Percentiles rank a stretch among this genome's conserved stretches.
phyloP scores from a whole-genome alignment of 1,140 invertebrate species.

The Pemphigus obesinymphae region DNA sequence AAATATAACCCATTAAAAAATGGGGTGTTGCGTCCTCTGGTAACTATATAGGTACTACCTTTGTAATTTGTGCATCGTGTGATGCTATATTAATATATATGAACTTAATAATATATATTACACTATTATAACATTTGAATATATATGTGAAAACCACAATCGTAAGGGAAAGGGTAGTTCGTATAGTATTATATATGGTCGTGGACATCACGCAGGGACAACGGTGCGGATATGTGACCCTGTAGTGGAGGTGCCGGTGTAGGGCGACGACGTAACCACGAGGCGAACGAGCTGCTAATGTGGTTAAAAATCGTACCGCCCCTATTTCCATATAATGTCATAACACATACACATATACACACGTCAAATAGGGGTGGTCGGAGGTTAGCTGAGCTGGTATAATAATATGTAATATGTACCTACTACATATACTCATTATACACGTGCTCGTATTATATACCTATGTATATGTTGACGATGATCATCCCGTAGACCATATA shows the following conservation, averaged over 20 bases:
- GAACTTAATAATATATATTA: no score
- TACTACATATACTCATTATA: slow-evolving; percentile 7
- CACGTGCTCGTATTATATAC: slow-evolving; percentile 3
- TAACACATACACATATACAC: not conserved
- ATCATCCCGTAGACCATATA: not conserved
- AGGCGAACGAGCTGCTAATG: not conserved
- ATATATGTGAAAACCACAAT: no score
- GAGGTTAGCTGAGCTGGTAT: not conserved
- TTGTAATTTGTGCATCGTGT: no score
- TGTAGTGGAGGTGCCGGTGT: not conserved
- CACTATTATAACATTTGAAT: no score
- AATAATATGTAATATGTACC: not conserved
- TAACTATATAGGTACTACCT: no score
- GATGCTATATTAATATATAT: no score
- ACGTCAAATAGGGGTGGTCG: not conserved
- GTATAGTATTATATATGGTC: no score
- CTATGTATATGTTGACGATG: not conserved
- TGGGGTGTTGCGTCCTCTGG: no score
- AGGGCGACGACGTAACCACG: not conserved
- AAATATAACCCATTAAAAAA: no score
- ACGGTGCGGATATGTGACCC: no score
- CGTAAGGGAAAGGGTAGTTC: no score
- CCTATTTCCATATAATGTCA: not conserved
- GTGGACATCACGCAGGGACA: no score
- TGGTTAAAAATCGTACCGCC: slow-evolving; percentile 16